These are phyloP conservation scores for Pempheris klunzingeri DNA, from an alignment of 2,797 vertebrate species.

Conservation along the genomic window DNA sequence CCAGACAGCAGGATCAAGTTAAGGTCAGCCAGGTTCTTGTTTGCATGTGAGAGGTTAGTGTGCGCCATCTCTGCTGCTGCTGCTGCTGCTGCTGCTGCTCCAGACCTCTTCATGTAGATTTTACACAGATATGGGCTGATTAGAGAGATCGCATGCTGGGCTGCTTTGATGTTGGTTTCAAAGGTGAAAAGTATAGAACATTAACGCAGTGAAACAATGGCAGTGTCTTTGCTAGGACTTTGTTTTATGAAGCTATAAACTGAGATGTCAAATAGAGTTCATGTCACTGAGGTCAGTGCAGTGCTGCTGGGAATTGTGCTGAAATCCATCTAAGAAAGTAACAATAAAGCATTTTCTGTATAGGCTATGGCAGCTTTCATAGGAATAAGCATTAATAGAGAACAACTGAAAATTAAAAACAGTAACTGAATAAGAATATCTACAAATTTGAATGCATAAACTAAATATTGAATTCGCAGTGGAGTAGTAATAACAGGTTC, in stretches of 20 bases:
- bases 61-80: neutral
- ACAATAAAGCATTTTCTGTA: neutral
- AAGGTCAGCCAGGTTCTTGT: constrained; percentile 64
- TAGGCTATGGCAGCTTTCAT: neutral
- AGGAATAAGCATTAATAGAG: neutral
- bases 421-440: neutral
- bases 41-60: constrained; percentile 21
- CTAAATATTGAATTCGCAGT: neutral
- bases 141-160: constrained; percentile 18
- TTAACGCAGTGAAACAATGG: constrained; percentile 6
- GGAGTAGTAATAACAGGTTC: neutral
- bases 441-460: no score
- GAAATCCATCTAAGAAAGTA: neutral
- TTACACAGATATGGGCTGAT: constrained; percentile 40
- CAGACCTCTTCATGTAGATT: constrained; percentile 17
- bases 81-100: constrained; percentile 8
- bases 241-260: constrained; percentile 22
- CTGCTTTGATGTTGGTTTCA: constrained; percentile 48
- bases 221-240: neutral
- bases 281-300: constrained; percentile 12
- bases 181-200: constrained; percentile 22
- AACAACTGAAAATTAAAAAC: neutral
- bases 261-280: constrained; percentile 29
- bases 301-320: neutral
- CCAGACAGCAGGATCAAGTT: constrained; percentile 75